Conservation (phyloP, 2,888 invertebrate genomes). For the Cryptocephalus primarius region DNA sequence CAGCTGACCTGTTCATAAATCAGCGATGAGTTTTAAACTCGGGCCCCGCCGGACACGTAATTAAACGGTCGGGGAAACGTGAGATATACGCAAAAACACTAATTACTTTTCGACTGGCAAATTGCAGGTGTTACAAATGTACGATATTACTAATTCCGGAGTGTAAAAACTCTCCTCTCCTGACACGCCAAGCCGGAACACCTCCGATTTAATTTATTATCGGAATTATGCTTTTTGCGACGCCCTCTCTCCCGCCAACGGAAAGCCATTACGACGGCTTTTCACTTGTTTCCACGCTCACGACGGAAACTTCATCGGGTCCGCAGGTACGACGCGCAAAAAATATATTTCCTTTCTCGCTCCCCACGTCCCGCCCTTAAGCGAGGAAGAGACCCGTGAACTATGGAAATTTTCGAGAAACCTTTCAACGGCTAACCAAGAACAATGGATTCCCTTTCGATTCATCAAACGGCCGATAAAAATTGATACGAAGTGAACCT, state of each 20-base stretch:
- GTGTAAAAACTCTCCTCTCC: conserved; percentile 9
- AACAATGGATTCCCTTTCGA: too few species aligned
- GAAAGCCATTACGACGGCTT: conserved; percentile 12
- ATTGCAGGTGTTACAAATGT: conserved; percentile 26
- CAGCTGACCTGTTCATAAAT: conserved; percentile 34
- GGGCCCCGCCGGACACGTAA: conserved; percentile 19
- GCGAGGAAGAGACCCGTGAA: too few species aligned
- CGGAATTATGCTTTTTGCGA: conserved; percentile 17
- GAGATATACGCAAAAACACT: conserved; percentile 37
- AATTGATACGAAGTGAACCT: too few species aligned
- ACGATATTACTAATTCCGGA: conserved; percentile 26
- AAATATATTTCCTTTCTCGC: too few species aligned
- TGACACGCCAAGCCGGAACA: not conserved
- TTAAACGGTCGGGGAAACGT: conserved; percentile 30
- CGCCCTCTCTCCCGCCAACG: conserved; percentile 7
- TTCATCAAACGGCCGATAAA: too few species aligned
- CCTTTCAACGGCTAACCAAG: too few species aligned
- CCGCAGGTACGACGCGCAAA: too few species aligned
- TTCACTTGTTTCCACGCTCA: conserved; percentile 5
- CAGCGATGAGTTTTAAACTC: conserved; percentile 27
- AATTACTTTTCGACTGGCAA: conserved; percentile 37
- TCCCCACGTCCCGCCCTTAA: too few species aligned
- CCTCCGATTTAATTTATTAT: conserved; percentile 23
- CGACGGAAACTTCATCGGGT: too few species aligned
- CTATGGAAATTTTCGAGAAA: too few species aligned